Conservation (phyloP, 2,113 vertebrate species). For the Engystomops pustulosus region DNA sequence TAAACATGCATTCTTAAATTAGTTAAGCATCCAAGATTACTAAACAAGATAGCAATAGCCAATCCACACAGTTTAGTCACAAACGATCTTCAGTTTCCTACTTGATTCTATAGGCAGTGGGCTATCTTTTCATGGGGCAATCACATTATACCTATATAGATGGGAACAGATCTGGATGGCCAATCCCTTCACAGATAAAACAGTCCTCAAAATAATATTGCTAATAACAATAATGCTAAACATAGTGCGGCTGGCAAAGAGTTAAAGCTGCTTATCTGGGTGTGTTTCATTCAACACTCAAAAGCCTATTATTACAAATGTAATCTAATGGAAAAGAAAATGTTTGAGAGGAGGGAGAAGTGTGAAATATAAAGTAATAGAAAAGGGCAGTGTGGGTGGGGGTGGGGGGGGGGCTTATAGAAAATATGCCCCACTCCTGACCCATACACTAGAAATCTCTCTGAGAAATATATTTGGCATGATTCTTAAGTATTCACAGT, state of each 20-base stretch:
- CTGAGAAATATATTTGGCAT: background rate
- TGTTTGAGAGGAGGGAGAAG: constrained; percentile 12
- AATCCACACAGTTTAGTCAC: background rate
- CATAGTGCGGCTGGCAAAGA: background rate
- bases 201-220: background rate
- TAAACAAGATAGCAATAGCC: too few species aligned
- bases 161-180: background rate
- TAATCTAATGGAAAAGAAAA: constrained; percentile 54
- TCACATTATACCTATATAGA: background rate
- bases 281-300: constrained; percentile 43
- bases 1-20: background rate
- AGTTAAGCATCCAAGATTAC: too few species aligned
- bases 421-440: background rate
- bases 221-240: too few species aligned
- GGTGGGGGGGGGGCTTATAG: background rate
- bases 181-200: background rate
- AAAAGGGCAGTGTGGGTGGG: background rate
- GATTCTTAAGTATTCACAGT: background rate
- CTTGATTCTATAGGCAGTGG: background rate
- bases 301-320: constrained; percentile 43
- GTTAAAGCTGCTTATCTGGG: constrained; percentile 44
- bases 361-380: background rate
- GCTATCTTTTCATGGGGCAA: background rate
- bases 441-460: background rate
- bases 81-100: background rate